Conservation (phyloP, 2,888 invertebrate species). For the Himalopsyche anomala region DNA sequence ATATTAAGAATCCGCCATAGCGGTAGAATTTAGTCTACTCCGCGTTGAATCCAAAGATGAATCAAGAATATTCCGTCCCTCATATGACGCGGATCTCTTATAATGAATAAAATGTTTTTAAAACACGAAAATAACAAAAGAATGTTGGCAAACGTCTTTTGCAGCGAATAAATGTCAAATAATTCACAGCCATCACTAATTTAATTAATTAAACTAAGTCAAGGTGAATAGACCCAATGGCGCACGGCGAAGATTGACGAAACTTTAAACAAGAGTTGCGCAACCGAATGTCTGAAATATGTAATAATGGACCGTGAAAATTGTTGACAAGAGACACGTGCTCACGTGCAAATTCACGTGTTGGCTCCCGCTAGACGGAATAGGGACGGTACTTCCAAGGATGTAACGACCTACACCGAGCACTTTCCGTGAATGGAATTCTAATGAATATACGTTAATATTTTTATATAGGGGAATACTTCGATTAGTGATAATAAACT, state of each 20-base stretch:
- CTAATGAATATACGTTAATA: neutral
- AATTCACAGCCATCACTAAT: neutral
- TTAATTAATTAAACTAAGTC: conserved; percentile 35
- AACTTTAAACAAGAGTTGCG: neutral
- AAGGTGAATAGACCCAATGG: conserved; percentile 5
- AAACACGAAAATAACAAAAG: too few species aligned
- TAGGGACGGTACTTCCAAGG: conserved; percentile 19
- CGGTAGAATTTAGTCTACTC: too few species aligned
- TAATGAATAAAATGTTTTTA: too few species aligned
- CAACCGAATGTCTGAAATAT: neutral
- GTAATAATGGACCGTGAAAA: conserved; percentile 20
- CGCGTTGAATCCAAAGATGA: too few species aligned
- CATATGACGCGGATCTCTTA: too few species aligned
- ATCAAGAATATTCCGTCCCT: too few species aligned
- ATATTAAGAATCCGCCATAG: too few species aligned
- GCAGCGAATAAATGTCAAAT: conserved; percentile 1
- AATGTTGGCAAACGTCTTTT: too few species aligned
- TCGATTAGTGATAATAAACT: too few species aligned
- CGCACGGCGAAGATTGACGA: conserved; percentile 29
- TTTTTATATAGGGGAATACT: neutral
- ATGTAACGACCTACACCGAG: neutral
- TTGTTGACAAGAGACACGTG: conserved; percentile 26
- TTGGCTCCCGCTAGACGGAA: conserved; percentile 4
- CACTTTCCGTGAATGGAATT: neutral
- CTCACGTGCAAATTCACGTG: conserved; percentile 36